A percentile compares a stretch with the other conserved stretches of the same genome.
phyloP scores from a whole-genome alignment of 53 echinoderm and acorn worm species.

The Actinopyga echinites region DNA sequence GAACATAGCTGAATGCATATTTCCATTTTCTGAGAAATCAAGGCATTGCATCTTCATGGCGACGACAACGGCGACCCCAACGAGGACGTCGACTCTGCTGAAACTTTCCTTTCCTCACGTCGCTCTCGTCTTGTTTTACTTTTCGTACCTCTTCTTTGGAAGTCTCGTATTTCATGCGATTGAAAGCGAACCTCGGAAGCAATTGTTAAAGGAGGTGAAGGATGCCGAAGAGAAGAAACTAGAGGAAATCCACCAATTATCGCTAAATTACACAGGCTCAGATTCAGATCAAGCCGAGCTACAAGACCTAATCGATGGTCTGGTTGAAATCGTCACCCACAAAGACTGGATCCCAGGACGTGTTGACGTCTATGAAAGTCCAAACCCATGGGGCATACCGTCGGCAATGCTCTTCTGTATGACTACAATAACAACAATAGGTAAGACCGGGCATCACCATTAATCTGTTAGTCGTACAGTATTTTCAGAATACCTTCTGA shows the following conservation, averaged over 20 bases:
- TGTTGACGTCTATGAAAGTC: not conserved
- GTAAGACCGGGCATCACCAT: conserved; percentile 3
- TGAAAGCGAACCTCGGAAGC: conserved; percentile 9
- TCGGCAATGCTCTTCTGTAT: conserved; percentile 73
- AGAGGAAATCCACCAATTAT: too few relatives aligned
- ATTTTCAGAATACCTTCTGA: too few relatives aligned
- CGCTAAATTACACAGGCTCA: too few relatives aligned
- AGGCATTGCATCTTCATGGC: too few relatives aligned
- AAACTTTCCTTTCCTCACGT: conserved; percentile 36
- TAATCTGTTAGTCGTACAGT: too few relatives aligned
- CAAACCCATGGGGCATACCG: conserved; percentile 54
- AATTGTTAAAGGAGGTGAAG: not conserved
- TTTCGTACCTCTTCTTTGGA: conserved; percentile 50
- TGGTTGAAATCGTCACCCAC: conserved; percentile 53
- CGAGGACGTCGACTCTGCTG: not conserved
- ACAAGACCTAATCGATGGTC: conserved; percentile 36
- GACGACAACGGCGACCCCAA: too few relatives aligned
- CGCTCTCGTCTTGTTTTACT: conserved; percentile 36
- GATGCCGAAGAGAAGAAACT: too few relatives aligned
- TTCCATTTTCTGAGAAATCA: too few relatives aligned
- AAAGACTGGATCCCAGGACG: conserved; percentile 61
- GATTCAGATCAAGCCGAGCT: not conserved
- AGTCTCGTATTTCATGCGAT: conserved; percentile 41
- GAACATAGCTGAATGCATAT: too few relatives aligned
- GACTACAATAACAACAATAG: conserved; percentile 82